Evolutionary conservation across 2,113 vertebrate genomes (phyloP).

Genomic region (Nycticebus coucang): DNA sequence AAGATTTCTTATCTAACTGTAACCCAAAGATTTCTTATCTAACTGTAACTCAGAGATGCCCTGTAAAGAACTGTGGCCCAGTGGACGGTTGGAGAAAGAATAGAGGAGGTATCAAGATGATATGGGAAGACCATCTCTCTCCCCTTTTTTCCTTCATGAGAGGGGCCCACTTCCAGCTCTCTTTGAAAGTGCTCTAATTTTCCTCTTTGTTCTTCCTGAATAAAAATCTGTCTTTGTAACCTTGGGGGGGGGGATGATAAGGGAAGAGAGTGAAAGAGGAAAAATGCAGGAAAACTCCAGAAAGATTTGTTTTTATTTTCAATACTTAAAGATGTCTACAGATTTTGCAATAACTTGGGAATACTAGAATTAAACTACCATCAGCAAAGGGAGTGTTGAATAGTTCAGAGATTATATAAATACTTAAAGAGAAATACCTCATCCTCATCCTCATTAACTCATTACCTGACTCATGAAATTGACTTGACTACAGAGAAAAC

Average conservation of each 20-base stretch:
- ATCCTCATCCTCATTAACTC: background rate
- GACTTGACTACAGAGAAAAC: background rate
- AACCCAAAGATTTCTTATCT: background rate
- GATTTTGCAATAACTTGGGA: constrained; percentile 5
- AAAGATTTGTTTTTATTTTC: background rate
- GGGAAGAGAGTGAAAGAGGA: background rate
- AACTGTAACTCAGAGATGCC: background rate
- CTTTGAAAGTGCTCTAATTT: too few species aligned
- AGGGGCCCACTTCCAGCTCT: too few species aligned
- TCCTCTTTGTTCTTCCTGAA: too few species aligned
- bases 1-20: background rate
- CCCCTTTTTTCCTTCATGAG: too few species aligned
- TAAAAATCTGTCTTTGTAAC: too few species aligned
- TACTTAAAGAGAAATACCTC: constrained; percentile 13
- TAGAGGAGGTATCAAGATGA: background rate
- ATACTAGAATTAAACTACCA: constrained; percentile 27
- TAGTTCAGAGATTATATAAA: background rate
- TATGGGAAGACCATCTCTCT: background rate
- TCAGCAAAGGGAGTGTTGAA: background rate
- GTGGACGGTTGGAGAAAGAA: background rate
- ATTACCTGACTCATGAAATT: background rate
- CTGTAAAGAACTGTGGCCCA: background rate
- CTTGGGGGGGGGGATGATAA: too few species aligned
- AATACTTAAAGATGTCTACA: background rate
- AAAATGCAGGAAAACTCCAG: background rate